Conservation (phyloP, 2,113 vertebrate genomes). For the Onychorhynchus coronatus region DNA sequence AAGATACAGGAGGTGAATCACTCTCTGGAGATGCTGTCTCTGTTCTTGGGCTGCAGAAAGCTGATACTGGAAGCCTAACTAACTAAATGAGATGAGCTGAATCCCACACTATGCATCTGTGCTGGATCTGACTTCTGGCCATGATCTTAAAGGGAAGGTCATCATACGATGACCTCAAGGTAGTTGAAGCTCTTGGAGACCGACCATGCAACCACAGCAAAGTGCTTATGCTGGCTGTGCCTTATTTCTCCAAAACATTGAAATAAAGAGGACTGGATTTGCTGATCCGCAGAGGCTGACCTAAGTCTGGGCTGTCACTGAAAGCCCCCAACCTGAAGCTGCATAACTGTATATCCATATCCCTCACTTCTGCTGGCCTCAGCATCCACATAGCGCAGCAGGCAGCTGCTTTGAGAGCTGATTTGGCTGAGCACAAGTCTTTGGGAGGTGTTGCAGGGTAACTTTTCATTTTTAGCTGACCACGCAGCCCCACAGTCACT, state of each 20-base stretch:
- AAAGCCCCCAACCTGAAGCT: background rate
- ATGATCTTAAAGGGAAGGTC: background rate
- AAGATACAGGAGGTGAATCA: conserved; percentile 33
- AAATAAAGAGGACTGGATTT: background rate
- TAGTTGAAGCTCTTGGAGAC: background rate
- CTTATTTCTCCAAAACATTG: background rate
- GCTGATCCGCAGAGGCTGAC: conserved; percentile 47
- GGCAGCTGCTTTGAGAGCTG: conserved; percentile 45
- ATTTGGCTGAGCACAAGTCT: conserved; percentile 27
- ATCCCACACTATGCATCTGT: background rate
- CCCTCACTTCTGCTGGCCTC: conserved; percentile 29
- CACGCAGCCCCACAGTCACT: background rate
- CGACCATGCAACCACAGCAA: background rate
- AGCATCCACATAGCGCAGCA: background rate
- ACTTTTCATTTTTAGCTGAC: conserved; percentile 40
- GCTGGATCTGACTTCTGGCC: background rate
- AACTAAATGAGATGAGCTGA: background rate
- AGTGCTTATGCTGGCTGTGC: background rate
- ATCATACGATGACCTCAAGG: background rate
- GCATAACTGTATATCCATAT: background rate
- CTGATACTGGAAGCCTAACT: background rate
- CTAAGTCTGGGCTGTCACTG: background rate
- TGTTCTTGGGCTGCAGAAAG: background rate
- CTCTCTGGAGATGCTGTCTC: background rate
- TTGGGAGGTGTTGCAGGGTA: background rate